Conservation (phyloP, 2,888 invertebrate species). For the Pogonocherus hispidulus region DNA sequence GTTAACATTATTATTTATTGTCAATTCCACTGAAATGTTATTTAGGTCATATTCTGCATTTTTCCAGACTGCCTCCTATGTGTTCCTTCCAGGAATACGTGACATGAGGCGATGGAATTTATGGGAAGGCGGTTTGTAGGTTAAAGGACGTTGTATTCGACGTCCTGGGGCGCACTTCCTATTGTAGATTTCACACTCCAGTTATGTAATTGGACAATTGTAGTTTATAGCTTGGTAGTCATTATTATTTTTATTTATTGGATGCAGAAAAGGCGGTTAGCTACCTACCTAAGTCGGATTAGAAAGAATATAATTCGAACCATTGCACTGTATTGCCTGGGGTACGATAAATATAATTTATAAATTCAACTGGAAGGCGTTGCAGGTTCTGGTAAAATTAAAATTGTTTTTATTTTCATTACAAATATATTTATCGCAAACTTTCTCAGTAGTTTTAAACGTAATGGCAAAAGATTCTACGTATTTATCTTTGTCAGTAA, state of each 20-base stretch:
- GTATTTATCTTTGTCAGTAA: too few relatives aligned
- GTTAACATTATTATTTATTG: too few relatives aligned
- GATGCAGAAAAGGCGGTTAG: conserved; percentile 14
- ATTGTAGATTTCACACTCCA: conserved; percentile 42
- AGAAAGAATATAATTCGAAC: background rate
- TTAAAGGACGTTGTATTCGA: conserved; percentile 4
- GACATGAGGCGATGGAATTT: conserved; percentile 21
- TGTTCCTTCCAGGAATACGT: background rate
- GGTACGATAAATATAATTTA: background rate
- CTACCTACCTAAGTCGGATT: background rate
- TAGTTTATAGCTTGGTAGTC: conserved; percentile 16
- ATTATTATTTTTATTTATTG: conserved; percentile 23
- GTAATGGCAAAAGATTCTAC: too few relatives aligned
- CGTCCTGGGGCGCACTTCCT: conserved; percentile 11
- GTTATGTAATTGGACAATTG: conserved; percentile 43
- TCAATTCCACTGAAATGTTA: too few relatives aligned
- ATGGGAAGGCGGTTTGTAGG: conserved; percentile 9
- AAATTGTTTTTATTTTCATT: background rate
- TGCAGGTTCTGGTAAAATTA: background rate
- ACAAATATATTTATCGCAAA: background rate
- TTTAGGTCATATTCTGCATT: background rate
- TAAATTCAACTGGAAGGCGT: background rate
- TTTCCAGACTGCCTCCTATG: background rate
- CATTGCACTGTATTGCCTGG: background rate
- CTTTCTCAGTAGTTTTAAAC: too few relatives aligned